A percentile compares a stretch with the other conserved stretches of the same genome.
These are phyloP conservation scores for Poeciliopsis infans DNA, from an alignment of 2,797 vertebrate genomes.

Conservation along the genomic window DNA sequence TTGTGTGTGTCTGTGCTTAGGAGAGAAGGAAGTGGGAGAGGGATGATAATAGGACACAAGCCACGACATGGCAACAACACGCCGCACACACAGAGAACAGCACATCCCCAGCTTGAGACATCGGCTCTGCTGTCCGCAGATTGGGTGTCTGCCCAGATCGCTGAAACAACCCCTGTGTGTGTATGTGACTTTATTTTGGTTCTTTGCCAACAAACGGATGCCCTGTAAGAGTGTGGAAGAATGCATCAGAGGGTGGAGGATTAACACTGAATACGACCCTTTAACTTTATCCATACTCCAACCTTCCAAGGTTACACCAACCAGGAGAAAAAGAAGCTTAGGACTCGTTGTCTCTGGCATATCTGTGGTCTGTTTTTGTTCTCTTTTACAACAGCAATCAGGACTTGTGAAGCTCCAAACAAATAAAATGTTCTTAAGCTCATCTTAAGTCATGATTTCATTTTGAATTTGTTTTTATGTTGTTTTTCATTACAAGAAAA, in stretches of 20 bases:
- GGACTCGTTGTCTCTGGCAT: background rate
- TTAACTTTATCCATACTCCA: background rate
- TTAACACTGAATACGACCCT: conserved; percentile 13
- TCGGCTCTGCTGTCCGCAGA: conserved; percentile 61
- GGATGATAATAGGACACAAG: conserved; percentile 84
- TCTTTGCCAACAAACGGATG: conserved; percentile 42
- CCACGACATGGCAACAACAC: conserved; percentile 78
- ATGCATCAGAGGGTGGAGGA: conserved; percentile 3
- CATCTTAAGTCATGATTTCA: background rate
- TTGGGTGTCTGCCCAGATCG: conserved; percentile 79
- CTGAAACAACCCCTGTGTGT: conserved; percentile 24
- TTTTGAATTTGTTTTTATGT: background rate
- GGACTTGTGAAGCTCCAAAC: background rate
- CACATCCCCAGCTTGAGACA: conserved; percentile 82
- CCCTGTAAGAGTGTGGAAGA: conserved; percentile 15
- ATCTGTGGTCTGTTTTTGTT: background rate
- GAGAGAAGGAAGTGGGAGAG: conserved; percentile 34
- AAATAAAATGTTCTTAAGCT: background rate
- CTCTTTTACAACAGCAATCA: background rate
- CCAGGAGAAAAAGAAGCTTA: background rate
- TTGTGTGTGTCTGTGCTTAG: conserved; percentile 15
- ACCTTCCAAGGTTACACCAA: background rate
- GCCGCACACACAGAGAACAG: conserved; percentile 81
- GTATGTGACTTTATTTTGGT: conserved; percentile 41
- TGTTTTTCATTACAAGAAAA: background rate